phyloP scores from a whole-genome alignment of 2,113 vertebrate genomes.

The Poecilia latipinna region DNA sequence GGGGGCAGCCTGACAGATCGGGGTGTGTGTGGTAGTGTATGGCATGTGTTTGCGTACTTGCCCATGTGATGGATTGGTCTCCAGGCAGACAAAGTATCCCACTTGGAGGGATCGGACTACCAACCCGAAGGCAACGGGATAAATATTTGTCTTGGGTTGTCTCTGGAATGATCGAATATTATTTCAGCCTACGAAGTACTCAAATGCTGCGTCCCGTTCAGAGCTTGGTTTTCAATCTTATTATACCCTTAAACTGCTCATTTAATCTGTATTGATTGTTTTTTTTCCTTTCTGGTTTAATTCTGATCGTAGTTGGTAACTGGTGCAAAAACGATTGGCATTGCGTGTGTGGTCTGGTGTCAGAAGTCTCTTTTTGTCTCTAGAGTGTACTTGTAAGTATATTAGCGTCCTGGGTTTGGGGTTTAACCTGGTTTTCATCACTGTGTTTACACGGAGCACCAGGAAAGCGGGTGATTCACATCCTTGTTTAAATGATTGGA shows the following conservation, averaged over 20 bases:
- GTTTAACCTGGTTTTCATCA: neutral
- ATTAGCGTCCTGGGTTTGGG: neutral
- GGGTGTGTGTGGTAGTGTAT: neutral
- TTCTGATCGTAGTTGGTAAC: neutral
- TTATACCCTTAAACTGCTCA: neutral
- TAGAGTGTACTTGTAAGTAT: neutral
- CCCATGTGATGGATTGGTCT: constrained; percentile 57
- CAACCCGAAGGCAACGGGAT: constrained; percentile 30
- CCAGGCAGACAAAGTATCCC: constrained; percentile 32
- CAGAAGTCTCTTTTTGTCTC: neutral
- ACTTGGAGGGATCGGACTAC: constrained; percentile 30
- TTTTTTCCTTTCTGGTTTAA: neutral
- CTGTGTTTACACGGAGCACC: neutral
- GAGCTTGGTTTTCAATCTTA: constrained; percentile 16
- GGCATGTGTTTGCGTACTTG: constrained; percentile 13
- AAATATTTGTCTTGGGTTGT: constrained; percentile 64
- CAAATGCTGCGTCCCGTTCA: constrained; percentile 16
- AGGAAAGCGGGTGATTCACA: neutral
- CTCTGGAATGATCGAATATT: constrained; percentile 55
- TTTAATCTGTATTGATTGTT: neutral
- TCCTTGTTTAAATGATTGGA: neutral
- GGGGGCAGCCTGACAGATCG: constrained; percentile 4
- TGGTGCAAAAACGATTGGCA: neutral
- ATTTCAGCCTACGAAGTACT: constrained; percentile 32
- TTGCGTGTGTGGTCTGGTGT: neutral